phyloP scores from a whole-genome alignment of 1,140 invertebrate genomes.

The Penaeus indicus region DNA sequence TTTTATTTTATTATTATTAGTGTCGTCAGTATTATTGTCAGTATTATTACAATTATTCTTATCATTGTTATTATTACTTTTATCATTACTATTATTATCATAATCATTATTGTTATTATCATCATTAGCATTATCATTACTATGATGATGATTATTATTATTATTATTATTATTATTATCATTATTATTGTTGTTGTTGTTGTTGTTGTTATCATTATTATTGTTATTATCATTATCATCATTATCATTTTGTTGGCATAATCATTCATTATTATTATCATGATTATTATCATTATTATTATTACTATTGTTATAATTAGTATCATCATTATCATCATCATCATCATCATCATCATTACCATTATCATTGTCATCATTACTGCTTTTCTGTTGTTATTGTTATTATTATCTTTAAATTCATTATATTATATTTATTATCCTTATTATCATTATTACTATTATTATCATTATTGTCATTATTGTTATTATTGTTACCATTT shows the following conservation, averaged over 20 bases:
- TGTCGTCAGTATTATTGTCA: neutral
- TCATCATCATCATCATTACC: neutral
- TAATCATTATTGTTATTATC: neutral
- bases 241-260: too few species aligned
- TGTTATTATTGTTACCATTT: neutral
- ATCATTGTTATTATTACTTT: neutral
- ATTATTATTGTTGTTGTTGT: neutral
- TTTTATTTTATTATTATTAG: neutral
- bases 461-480: slow-evolving; percentile 18
- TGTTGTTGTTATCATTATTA: too few species aligned
- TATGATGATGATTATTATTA: neutral
- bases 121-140: neutral
- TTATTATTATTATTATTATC: slow-evolving; percentile 4
- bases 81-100: slow-evolving; percentile 20
- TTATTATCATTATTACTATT: neutral
- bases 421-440: too few species aligned
- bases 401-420: too few species aligned
- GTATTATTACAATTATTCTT: neutral
- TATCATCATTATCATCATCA: slow-evolving; percentile 13
- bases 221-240: neutral
- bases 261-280: neutral
- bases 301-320: neutral
- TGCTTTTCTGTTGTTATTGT: too few species aligned
- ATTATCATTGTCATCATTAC: neutral
- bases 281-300: neutral